Base-by-base conservation (phyloP, 2,113 vertebrate species). In the Daubentonia madagascariensis region DNA sequence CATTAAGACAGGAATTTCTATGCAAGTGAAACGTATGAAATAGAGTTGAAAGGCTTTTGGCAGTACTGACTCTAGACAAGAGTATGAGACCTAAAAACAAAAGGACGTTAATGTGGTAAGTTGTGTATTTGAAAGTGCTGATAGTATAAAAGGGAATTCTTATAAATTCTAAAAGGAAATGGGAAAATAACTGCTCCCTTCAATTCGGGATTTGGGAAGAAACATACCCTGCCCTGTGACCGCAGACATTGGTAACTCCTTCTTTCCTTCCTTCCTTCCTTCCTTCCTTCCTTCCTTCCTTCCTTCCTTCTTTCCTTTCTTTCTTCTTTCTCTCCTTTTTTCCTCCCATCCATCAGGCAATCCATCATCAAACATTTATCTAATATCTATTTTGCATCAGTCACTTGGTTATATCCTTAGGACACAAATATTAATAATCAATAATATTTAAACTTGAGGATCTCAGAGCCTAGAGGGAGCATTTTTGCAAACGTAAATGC, bases 361-460 rank as follows among this genome's bases (percentile, higher is more conserved):
- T 37, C 0, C 18, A 73, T 40, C 43, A 43, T 30, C 3, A 67
- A 72, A 76, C 32, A 78, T 72, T 23, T 52, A 70, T 70, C 65
- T 84, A 65, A 4, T 28, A 48, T 59, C 35, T 90, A 8, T 84
- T 40, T 32, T 23, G 6, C 4, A 35, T 0, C 4, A 28, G 11
- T 65, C 59, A 52, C 30, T 68, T 43, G 40, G 50, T 85, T 73
- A 50, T 18, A 23, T 43, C 32, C 6, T 45, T 40, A 68, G 3
- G 35, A 84, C 28, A 95, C 6, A 85, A 35, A 67, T 57, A 80
- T 88, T 86, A 48, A 54, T 79, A 78, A 57, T 54, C 18, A 73
- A 20, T 40, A n/a, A 95, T 45, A 63, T 12, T 83, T 70, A 40
- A 5, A 61, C 14, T 85, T 61, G 32, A 90, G 12, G 18, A 48